phyloP scores from a whole-genome alignment of 2,888 invertebrate genomes.

The Andrena flavipes region DNA sequence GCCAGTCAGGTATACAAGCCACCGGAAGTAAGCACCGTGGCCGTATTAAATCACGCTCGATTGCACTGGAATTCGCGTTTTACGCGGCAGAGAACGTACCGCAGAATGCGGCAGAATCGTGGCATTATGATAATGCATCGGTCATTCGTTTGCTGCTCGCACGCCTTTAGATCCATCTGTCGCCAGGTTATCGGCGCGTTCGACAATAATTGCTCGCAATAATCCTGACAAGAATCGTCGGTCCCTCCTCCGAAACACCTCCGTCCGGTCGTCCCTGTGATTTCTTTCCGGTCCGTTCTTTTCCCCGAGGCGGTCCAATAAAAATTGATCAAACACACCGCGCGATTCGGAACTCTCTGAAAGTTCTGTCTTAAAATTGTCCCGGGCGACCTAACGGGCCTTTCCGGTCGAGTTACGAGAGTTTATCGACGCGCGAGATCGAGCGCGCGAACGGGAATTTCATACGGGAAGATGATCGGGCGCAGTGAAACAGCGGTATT shows the following conservation, averaged over 20 bases:
- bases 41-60: slow-evolving; percentile 62
- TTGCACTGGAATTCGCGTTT: slow-evolving; percentile 65
- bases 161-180: slow-evolving; percentile 55
- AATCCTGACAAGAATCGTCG: slow-evolving; percentile 31
- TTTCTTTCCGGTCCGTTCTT: slow-evolving; percentile 19
- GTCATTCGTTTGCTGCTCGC: slow-evolving; percentile 44
- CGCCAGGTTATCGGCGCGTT: slow-evolving; percentile 51
- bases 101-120: slow-evolving; percentile 72
- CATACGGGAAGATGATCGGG: slow-evolving; percentile 42
- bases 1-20: slow-evolving; percentile 10
- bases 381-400: slow-evolving; percentile 26
- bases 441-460: background rate
- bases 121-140: slow-evolving; percentile 77
- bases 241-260: background rate
- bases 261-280: background rate
- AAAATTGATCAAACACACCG: slow-evolving; percentile 48
- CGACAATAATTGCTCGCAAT: slow-evolving; percentile 56
- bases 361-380: slow-evolving; percentile 51
- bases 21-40: slow-evolving; percentile 49
- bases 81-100: slow-evolving; percentile 46
- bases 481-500: slow-evolving; percentile 75
- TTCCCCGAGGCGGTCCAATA: slow-evolving; percentile 38
- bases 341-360: background rate
- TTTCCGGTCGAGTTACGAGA: slow-evolving; percentile 19
- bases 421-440: slow-evolving; percentile 37